Conservation (phyloP, 2,113 vertebrate species). For the Erinaceus europaeus region DNA sequence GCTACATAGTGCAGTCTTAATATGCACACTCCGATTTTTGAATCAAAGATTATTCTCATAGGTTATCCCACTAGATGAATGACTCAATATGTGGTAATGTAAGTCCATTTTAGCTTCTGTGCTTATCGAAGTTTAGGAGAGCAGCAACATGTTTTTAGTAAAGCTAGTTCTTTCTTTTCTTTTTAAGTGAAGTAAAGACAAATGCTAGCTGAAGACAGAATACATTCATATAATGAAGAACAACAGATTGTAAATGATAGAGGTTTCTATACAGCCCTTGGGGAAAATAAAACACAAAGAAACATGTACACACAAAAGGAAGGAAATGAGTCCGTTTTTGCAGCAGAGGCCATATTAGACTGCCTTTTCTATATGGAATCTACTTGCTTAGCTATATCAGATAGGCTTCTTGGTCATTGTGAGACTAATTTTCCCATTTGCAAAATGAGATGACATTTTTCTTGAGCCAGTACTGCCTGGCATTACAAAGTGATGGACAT, state of each 20-base stretch:
- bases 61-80: constrained; percentile 16
- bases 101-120: constrained; percentile 37
- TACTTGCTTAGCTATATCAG: constrained; percentile 1
- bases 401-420: constrained; percentile 1
- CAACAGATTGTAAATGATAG: constrained; percentile 72
- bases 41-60: constrained; percentile 19
- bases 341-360: constrained; percentile 22
- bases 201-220: constrained; percentile 60
- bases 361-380: constrained; percentile 12
- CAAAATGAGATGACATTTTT: constrained; percentile 38
- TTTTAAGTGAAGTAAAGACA: constrained; percentile 67
- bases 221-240: constrained; percentile 62
- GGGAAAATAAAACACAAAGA: constrained; percentile 64
- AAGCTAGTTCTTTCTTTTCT: constrained; percentile 51
- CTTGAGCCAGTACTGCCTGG: background rate
- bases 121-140: constrained; percentile 48
- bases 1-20: background rate
- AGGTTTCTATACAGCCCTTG: constrained; percentile 63
- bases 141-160: constrained; percentile 48
- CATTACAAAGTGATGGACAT: background rate
- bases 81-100: background rate
- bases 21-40: constrained; percentile 6
- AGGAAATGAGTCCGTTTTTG: constrained; percentile 44
- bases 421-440: constrained; percentile 44
- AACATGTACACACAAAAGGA: constrained; percentile 43